These are phyloP conservation scores for Donacobius atricapilla DNA, from an alignment of 2,113 vertebrate genomes.

Conservation along the genomic window DNA sequence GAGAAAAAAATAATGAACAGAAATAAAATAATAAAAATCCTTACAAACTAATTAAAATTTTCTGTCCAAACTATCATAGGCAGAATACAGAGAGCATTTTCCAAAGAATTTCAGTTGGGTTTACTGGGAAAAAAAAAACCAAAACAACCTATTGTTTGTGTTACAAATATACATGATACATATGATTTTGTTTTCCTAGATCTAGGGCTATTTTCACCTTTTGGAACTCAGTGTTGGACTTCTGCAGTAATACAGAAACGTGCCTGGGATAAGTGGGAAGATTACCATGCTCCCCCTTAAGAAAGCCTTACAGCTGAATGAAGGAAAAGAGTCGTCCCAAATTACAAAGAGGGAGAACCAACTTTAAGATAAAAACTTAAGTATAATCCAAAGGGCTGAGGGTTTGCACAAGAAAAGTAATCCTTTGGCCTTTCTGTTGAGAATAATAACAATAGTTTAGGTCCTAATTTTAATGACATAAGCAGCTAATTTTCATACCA, in stretches of 20 bases:
- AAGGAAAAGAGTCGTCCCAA: background rate
- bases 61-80: slow-evolving; percentile 26
- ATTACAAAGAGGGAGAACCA: background rate
- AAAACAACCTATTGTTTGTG: background rate
- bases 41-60: slow-evolving; percentile 72
- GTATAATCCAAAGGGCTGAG: background rate
- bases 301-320: background rate
- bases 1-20: slow-evolving; percentile 71
- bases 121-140: background rate
- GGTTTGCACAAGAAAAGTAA: background rate
- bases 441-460: background rate
- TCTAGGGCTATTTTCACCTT: background rate
- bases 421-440: background rate
- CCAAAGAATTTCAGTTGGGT: background rate
- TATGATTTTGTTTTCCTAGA: background rate
- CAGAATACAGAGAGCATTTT: slow-evolving; percentile 26
- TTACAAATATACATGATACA: background rate
- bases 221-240: background rate
- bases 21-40: slow-evolving; percentile 68
- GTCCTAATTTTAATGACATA: background rate
- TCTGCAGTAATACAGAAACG: background rate
- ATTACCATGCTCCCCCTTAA: background rate
- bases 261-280: background rate
- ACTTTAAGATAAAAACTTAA: background rate
- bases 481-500: background rate